These are phyloP conservation scores for Cheilosia pagana DNA, from an alignment of 2,888 invertebrate species.

Conservation along the genomic window DNA sequence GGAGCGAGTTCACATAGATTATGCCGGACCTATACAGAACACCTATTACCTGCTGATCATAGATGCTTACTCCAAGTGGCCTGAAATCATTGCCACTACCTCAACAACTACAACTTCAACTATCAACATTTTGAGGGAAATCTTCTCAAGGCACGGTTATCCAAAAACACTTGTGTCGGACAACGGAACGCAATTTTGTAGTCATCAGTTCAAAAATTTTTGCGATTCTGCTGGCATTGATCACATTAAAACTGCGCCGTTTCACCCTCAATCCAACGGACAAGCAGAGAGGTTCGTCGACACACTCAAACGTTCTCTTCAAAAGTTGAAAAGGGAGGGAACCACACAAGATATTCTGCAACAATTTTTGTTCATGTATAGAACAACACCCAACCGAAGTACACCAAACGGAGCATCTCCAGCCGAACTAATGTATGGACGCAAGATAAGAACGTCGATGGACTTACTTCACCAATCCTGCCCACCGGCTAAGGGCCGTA, in stretches of 20 bases:
- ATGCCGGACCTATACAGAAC: slow-evolving; percentile 76
- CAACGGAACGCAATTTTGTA: slow-evolving; percentile 44
- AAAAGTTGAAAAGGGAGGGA: background rate
- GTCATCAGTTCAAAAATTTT: slow-evolving; percentile 34
- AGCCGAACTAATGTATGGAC: slow-evolving; percentile 22
- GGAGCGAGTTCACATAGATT: too few relatives aligned
- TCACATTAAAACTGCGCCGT: slow-evolving; percentile 26
- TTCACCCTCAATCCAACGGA: slow-evolving; percentile 51
- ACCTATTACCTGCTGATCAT: slow-evolving; percentile 79
- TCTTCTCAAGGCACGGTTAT: slow-evolving; percentile 34
- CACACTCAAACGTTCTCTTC: slow-evolving; percentile 23
- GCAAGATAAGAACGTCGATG: slow-evolving; percentile 27
- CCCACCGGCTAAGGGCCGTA: too few relatives aligned
- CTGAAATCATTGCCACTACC: slow-evolving; percentile 41
- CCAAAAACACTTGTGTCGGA: slow-evolving; percentile 30
- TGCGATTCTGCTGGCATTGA: slow-evolving; percentile 18
- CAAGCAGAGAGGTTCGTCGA: slow-evolving; percentile 54
- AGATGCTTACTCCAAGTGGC: slow-evolving; percentile 82
- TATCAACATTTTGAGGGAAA: slow-evolving; percentile 21
- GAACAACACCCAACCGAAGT: slow-evolving; percentile 29
- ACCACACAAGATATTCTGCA: background rate
- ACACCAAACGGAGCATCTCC: slow-evolving; percentile 32
- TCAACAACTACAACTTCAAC: slow-evolving; percentile 15
- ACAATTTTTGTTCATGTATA: background rate
- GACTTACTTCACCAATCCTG: slow-evolving; percentile 2